These are phyloP conservation scores for Archilochus colubris DNA, from an alignment of 2,113 vertebrate species.

Conservation along the genomic window DNA sequence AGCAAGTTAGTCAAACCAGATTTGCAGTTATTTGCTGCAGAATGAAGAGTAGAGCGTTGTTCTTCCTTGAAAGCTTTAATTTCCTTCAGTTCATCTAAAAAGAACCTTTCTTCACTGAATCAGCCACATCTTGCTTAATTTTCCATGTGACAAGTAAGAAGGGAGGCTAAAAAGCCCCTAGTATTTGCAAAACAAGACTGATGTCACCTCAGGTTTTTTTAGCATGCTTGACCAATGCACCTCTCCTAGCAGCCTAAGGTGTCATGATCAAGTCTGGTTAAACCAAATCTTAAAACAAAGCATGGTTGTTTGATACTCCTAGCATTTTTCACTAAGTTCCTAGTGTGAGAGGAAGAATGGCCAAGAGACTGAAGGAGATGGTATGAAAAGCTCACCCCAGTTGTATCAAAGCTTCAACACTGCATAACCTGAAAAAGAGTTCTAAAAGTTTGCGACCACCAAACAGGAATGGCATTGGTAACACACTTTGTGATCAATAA, in stretches of 20 bases:
- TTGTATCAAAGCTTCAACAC: not conserved
- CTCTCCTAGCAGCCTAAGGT: not conserved
- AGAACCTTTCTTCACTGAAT: not conserved
- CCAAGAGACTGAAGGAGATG: not conserved
- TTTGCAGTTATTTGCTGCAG: not conserved
- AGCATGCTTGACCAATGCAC: not conserved
- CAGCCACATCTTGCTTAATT: not conserved
- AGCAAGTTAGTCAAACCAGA: not conserved
- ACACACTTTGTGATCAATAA: not conserved
- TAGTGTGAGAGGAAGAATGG: not conserved
- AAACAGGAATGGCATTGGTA: not conserved
- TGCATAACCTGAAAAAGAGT: not conserved
- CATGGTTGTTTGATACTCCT: not conserved
- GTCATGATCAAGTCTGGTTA: not conserved
- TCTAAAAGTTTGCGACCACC: not conserved
- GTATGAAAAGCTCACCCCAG: not conserved
- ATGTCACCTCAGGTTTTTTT: not conserved
- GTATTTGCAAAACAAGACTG: not conserved
- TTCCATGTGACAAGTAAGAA: fast-evolving
- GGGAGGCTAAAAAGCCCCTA: not conserved
- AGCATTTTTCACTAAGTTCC: not conserved
- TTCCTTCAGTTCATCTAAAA: not conserved
- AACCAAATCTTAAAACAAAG: not conserved
- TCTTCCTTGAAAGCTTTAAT: not conserved
- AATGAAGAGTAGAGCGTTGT: not conserved